A percentile compares a stretch with the other conserved stretches of the same genome.
Conservation (phyloP, 2,888 invertebrate genomes). For the Eudemis profundana region DNA sequence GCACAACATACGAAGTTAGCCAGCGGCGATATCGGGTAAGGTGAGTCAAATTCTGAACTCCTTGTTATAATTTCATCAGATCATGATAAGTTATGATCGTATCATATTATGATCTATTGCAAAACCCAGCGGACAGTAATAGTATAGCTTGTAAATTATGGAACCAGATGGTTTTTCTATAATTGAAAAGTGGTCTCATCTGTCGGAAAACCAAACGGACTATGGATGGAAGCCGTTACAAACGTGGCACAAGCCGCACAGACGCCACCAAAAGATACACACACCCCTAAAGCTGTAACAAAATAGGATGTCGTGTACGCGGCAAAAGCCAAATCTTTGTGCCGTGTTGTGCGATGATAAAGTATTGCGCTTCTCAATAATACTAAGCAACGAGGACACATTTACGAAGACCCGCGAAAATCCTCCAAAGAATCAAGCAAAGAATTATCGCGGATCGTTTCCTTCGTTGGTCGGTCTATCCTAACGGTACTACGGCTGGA, state of each 20-base stretch:
- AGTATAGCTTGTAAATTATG: too few relatives aligned
- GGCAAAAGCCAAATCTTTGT: slow-evolving; percentile 31
- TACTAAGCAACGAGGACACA: slow-evolving; percentile 22
- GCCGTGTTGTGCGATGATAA: slow-evolving; percentile 26
- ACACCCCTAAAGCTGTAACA: slow-evolving; percentile 26
- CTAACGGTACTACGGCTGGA: slow-evolving; percentile 38
- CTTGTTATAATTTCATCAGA: too few relatives aligned
- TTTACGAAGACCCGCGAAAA: background rate
- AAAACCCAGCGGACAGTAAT: too few relatives aligned
- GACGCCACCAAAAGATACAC: slow-evolving; percentile 1
- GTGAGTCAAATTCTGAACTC: too few relatives aligned
- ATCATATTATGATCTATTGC: too few relatives aligned
- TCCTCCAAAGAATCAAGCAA: background rate
- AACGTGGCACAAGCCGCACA: background rate
- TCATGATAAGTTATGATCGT: too few relatives aligned
- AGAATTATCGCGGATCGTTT: background rate
- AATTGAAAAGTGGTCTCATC: too few relatives aligned
- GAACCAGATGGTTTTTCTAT: too few relatives aligned
- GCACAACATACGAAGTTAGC: too few relatives aligned
- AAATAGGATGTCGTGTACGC: slow-evolving; percentile 10
- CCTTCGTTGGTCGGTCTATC: slow-evolving; percentile 19
- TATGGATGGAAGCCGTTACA: too few relatives aligned
- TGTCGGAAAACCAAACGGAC: too few relatives aligned
- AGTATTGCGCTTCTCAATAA: slow-evolving; percentile 25
- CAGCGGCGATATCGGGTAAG: too few relatives aligned